Evolutionary conservation across 2,888 invertebrate species (phyloP).

Genomic region (Mesochorus sp.): DNA sequence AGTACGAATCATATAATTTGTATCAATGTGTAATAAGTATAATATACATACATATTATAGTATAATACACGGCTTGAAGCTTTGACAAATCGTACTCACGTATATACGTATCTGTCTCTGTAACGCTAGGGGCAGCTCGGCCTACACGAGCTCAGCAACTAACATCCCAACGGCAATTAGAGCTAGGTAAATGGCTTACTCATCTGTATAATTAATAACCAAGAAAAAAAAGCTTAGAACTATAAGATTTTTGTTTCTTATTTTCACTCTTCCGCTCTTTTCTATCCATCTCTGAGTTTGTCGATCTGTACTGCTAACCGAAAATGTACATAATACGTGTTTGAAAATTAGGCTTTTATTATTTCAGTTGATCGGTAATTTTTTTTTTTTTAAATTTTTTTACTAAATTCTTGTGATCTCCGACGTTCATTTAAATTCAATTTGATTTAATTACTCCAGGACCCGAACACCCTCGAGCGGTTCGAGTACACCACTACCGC

Average conservation of each 20-base stretch:
- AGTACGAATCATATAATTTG: conserved; percentile 28
- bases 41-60: background rate
- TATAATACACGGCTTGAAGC: conserved; percentile 34
- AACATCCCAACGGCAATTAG: conserved; percentile 81
- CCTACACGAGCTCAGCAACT: conserved; percentile 81
- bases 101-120: conserved; percentile 53
- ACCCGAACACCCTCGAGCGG: conserved; percentile 89
- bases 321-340: background rate
- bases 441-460: conserved; percentile 81
- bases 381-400: conserved; percentile 30
- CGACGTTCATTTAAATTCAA: background rate
- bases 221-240: conserved; percentile 1
- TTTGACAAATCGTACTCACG: conserved; percentile 58
- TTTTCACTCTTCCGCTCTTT: conserved; percentile 21
- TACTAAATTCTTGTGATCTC: background rate
- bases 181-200: conserved; percentile 77
- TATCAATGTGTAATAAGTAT: background rate
- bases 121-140: conserved; percentile 78
- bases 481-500: conserved; percentile 88
- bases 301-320: conserved; percentile 13
- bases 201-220: conserved; percentile 28
- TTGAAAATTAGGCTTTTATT: too few relatives aligned
- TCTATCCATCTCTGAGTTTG: background rate
- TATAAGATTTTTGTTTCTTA: conserved; percentile 24
- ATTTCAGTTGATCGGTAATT: too few relatives aligned